phyloP scores from a whole-genome alignment of 2,113 vertebrate species.

The Scopus umbretta region DNA sequence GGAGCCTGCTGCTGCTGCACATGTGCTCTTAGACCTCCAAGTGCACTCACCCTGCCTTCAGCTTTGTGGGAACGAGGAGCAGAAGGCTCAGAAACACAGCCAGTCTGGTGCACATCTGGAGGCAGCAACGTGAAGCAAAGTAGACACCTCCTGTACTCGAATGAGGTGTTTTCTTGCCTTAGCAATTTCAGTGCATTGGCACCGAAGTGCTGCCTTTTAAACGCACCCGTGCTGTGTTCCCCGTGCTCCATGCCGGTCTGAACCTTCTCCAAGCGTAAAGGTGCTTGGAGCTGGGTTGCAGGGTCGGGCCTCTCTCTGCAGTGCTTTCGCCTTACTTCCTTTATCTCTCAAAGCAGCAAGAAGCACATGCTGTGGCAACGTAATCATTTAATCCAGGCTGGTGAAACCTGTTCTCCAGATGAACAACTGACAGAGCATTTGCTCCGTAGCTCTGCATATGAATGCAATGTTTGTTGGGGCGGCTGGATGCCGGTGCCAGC shows the following conservation, averaged over 20 bases:
- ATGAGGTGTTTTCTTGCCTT: conserved; percentile 19
- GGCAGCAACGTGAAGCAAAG: conserved; percentile 15
- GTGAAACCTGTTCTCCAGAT: conserved; percentile 54
- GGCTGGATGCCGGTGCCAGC: background rate
- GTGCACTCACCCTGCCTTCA: background rate
- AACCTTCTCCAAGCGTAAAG: background rate
- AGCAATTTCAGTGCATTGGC: background rate
- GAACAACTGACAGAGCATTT: conserved; percentile 28
- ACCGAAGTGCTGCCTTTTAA: conserved; percentile 6
- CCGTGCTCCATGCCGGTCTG: fast-evolving
- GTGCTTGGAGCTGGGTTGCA: background rate
- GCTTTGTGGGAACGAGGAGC: background rate
- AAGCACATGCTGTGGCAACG: conserved; percentile 61
- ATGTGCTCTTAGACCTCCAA: background rate
- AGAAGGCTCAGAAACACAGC: background rate
- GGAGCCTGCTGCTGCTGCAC: background rate
- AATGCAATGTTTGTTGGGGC: conserved; percentile 15
- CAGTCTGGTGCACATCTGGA: background rate
- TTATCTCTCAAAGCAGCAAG: conserved; percentile 46
- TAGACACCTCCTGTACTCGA: background rate
- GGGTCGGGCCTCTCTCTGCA: background rate
- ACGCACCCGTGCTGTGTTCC: fast-evolving
- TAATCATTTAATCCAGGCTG: conserved; percentile 56
- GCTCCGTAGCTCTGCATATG: background rate
- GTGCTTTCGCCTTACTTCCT: background rate